Percentiles rank a stretch among this genome's conserved stretches.
These are phyloP conservation scores for Lypha dubia DNA, from an alignment of 2,888 invertebrate genomes.

Conservation along the genomic window DNA sequence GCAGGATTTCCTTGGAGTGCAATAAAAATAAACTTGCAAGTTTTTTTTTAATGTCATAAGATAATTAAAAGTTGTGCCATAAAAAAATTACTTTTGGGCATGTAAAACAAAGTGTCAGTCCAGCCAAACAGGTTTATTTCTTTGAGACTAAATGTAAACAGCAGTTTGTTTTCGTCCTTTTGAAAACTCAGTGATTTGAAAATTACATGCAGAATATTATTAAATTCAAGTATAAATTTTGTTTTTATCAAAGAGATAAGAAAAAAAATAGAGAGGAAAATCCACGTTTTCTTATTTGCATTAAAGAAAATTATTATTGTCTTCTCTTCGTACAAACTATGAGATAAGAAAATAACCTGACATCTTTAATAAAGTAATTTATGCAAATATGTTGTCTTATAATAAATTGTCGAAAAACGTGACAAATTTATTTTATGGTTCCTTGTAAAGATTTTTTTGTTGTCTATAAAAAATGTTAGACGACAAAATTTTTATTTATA, in stretches of 20 bases:
- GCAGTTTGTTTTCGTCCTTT: too few species aligned
- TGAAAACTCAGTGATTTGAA: background rate
- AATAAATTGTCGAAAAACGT: constrained; percentile 47
- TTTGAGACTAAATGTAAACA: too few species aligned
- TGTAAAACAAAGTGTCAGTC: too few species aligned
- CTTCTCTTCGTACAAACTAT: background rate
- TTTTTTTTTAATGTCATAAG: too few species aligned
- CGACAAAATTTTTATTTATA: background rate
- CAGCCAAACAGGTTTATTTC: too few species aligned
- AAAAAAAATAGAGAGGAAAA: background rate
- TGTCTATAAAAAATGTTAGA: background rate
- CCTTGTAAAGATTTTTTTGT: background rate
- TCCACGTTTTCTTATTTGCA: constrained; percentile 11
- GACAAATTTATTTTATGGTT: constrained; percentile 43
- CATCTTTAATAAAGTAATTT: constrained; percentile 50
- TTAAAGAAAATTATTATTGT: constrained; percentile 20
- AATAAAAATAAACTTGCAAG: too few species aligned
- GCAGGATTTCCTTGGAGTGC: too few species aligned
- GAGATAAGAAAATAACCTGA: constrained; percentile 47
- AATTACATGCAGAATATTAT: background rate
- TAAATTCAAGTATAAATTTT: background rate
- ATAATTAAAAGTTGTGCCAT: too few species aligned
- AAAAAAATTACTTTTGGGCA: too few species aligned
- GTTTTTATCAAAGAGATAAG: background rate
- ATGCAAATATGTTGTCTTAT: constrained; percentile 44